phyloP scores from a whole-genome alignment of 2,888 invertebrate genomes.

The Nemotelus pantherinus region DNA sequence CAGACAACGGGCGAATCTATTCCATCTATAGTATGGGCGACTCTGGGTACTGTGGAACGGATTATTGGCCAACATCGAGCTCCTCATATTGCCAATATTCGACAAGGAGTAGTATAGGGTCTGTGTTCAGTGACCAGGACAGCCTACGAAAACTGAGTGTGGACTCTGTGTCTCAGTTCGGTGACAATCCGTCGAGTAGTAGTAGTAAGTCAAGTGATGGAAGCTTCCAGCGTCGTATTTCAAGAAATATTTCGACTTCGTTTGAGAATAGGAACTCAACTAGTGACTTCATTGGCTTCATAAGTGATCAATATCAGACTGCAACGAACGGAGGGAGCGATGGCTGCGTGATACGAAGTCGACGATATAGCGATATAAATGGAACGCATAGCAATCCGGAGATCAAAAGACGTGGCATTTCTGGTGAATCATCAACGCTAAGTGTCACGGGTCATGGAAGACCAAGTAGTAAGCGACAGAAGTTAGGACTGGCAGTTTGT shows the following conservation, averaged over 20 bases:
- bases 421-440: constrained; percentile 31
- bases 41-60: constrained; percentile 61
- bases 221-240: constrained; percentile 70
- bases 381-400: constrained; percentile 64
- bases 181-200: constrained; percentile 56
- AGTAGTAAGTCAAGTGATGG: constrained; percentile 68
- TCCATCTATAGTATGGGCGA: constrained; percentile 54
- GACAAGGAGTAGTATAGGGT: constrained; percentile 63
- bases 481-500: constrained; percentile 75
- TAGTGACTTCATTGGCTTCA: constrained; percentile 63
- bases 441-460: constrained; percentile 34
- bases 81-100: constrained; percentile 62
- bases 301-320: constrained; percentile 58
- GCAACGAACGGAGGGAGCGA: constrained; percentile 56
- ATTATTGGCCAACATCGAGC: constrained; percentile 57
- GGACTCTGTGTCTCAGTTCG: constrained; percentile 54
- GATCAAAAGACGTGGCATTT: constrained; percentile 56
- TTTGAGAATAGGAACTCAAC: constrained; percentile 63
- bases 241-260: constrained; percentile 68
- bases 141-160: constrained; percentile 60
- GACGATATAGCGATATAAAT: constrained; percentile 59
- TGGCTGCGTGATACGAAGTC: constrained; percentile 55
- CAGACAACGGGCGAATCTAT: constrained; percentile 37
- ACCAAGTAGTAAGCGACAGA: constrained; percentile 62
- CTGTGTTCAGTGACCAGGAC: constrained; percentile 60